A percentile compares a stretch with the other conserved stretches of the same genome.
phyloP scores from a whole-genome alignment of 2,797 vertebrate species.

The Caiman crocodilus region DNA sequence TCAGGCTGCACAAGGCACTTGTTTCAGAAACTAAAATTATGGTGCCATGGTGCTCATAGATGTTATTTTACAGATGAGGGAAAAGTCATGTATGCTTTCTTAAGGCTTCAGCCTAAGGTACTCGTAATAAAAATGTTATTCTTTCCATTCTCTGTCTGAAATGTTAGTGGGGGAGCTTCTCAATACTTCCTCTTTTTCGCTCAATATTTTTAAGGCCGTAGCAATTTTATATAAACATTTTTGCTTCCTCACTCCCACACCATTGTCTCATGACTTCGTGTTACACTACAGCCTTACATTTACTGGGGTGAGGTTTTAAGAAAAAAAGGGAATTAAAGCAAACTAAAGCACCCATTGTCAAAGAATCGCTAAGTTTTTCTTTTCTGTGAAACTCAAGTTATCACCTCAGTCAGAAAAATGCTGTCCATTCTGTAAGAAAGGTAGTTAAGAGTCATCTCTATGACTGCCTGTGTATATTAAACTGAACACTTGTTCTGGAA shows the following conservation, averaged over 20 bases:
- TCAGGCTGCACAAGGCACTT: constrained; percentile 43
- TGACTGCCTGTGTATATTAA: neutral
- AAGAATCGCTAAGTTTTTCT: neutral
- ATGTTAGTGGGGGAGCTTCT: neutral
- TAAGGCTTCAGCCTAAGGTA: constrained; percentile 40
- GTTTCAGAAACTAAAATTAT: constrained; percentile 51
- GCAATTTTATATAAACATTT: constrained; percentile 39
- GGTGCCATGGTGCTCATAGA: constrained; percentile 18
- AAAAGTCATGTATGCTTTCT: constrained; percentile 6
- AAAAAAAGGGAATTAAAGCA: constrained; percentile 13
- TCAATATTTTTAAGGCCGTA: neutral
- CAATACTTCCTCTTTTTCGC: constrained; percentile 37
- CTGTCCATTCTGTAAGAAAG: neutral
- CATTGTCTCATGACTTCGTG: neutral
- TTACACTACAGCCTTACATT: neutral
- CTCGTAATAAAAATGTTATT: constrained; percentile 44
- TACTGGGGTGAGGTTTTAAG: neutral
- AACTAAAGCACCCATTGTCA: neutral
- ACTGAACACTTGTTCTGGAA: neutral
- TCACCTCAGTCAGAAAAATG: constrained; percentile 21
- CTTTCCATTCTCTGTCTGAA: constrained; percentile 38
- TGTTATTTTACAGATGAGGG: constrained; percentile 34
- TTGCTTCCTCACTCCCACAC: constrained; percentile 19
- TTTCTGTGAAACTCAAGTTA: constrained; percentile 44
- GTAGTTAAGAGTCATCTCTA: neutral